Evolutionary conservation across 2,113 vertebrate species (phyloP), one percentile per base, ranked within the genome.

Genomic region (Gasterosteus aculeatus): DNA sequence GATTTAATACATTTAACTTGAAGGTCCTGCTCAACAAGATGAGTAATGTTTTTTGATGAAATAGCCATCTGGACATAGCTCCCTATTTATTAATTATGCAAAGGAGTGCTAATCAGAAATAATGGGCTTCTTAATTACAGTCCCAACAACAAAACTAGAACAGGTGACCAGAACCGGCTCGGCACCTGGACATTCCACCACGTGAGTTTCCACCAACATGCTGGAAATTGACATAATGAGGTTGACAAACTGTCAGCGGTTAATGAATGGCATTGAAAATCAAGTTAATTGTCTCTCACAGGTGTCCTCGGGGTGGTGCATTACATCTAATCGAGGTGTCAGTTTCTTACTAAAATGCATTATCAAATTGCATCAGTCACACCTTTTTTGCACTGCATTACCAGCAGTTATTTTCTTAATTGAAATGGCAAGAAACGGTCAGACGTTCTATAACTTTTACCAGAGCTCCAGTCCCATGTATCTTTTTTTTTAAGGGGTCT

Each of bases 101-200:
- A 82, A 85, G 65, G 61, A 82, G 79, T 26, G 7, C 86, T 89
- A 88, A 87, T 89, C 85, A 88, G 82, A 84, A 92, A 88, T 85
- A 89, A 92, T 90, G 86, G 67, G 69, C 75, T 84, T 72, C 90
- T 84, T 87, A 91, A 91, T 89, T 85, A 89, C 72, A 19, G 63
- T 69, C 87, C 72, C 41, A 75, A 86, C 75, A 77, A 83, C 81
- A 83, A 85, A 72, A 81, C 75, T 63, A n/a, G 57, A 86, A 59
- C 88, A 87, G 88, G 85, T 89, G 90, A 91, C 73, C 81, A 74
- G 62, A 72, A 65, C 72, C 77, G 76, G 78, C 68, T 44, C 59
- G 67, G 77, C 85, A 89, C 79, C 78, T 88, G 88, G 84, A 87
- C 77, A 41, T 67, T 57, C 26, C 63, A 80, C 78, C 73, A 57